These are phyloP conservation scores for Micromys minutus DNA, from an alignment of 2,113 vertebrate species.

Conservation along the genomic window DNA sequence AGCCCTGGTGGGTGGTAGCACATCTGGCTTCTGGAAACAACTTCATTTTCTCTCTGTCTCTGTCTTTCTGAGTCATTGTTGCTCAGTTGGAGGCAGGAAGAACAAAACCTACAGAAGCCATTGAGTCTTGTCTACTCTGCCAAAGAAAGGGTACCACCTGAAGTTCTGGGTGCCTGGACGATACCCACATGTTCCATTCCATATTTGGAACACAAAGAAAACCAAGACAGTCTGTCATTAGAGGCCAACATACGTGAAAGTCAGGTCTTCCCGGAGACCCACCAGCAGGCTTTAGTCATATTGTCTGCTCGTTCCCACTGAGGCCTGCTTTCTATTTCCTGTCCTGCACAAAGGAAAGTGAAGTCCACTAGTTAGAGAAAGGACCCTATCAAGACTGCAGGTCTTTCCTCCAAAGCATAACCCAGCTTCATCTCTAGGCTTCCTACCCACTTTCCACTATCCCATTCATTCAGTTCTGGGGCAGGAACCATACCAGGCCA, in stretches of 20 bases:
- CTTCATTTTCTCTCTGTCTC: constrained; percentile 59
- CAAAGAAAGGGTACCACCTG: neutral
- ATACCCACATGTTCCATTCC: constrained; percentile 18
- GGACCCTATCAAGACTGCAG: neutral
- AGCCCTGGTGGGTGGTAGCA: neutral
- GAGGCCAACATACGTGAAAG: constrained; percentile 25
- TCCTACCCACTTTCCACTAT: neutral
- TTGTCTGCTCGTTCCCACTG: neutral
- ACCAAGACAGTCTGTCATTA: constrained; percentile 49
- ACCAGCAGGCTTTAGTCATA: constrained; percentile 7
- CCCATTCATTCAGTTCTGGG: neutral
- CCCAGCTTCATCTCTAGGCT: neutral
- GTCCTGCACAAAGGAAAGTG: neutral
- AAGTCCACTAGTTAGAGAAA: neutral
- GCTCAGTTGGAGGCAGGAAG: neutral
- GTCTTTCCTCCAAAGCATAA: neutral
- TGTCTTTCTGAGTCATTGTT: constrained; percentile 68
- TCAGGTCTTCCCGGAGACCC: neutral
- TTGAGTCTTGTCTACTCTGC: neutral
- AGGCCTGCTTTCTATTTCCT: constrained; percentile 28
- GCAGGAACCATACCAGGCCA: neutral
- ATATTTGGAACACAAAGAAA: constrained; percentile 52
- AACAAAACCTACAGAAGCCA: neutral
- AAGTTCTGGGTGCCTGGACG: neutral
- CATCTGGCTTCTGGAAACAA: constrained; percentile 59